phyloP scores from a whole-genome alignment of 2,888 invertebrate genomes.

The Ectemnius cavifrons region DNA sequence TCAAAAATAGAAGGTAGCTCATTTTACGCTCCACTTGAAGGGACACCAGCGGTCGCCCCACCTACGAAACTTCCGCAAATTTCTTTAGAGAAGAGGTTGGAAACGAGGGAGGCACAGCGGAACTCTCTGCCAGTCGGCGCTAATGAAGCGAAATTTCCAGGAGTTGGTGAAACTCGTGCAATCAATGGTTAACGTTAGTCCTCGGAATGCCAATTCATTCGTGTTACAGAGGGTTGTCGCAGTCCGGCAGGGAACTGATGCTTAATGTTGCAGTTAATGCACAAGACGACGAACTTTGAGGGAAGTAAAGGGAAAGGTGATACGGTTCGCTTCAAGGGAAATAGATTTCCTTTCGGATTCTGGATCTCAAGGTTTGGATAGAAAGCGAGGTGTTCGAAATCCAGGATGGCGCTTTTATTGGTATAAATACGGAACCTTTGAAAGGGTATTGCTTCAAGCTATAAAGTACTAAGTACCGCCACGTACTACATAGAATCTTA shows the following conservation, averaged over 20 bases:
- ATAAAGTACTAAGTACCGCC: constrained; percentile 14
- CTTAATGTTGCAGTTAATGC: neutral
- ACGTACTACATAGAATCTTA: constrained; percentile 9
- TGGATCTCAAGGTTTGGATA: neutral
- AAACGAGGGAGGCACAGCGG: neutral
- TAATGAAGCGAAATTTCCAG: constrained; percentile 3
- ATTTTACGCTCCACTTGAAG: constrained; percentile 30
- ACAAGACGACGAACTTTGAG: no score
- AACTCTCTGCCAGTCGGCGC: neutral
- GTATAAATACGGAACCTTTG: constrained; percentile 43
- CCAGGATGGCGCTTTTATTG: constrained; percentile 30
- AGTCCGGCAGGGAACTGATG: neutral
- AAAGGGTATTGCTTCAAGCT: constrained; percentile 30
- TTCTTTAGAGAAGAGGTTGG: neutral
- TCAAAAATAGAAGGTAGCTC: constrained; percentile 43
- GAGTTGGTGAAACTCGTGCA: constrained; percentile 2
- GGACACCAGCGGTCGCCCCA: constrained; percentile 9
- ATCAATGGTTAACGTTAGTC: neutral
- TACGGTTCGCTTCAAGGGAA: no score
- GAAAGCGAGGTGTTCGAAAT: constrained; percentile 19
- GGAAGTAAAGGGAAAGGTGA: no score
- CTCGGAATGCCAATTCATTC: constrained; percentile 3
- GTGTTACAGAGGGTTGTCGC: neutral
- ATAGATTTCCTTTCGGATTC: no score
- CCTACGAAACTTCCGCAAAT: constrained; percentile 13